These are phyloP conservation scores for Engystomops pustulosus DNA, from an alignment of 2,113 vertebrate genomes.

Conservation along the genomic window DNA sequence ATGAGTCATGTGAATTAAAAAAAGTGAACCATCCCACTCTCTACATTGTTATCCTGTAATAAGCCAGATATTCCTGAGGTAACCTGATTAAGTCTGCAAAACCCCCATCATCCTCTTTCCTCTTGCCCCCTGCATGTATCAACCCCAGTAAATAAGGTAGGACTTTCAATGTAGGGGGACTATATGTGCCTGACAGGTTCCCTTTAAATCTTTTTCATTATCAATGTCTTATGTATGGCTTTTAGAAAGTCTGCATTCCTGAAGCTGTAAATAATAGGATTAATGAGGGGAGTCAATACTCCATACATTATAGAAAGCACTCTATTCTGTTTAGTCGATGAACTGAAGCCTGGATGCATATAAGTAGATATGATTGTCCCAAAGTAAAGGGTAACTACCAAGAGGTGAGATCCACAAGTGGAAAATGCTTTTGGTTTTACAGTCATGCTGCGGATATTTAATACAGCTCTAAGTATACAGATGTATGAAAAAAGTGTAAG, in stretches of 20 bases:
- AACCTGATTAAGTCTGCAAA: too few species aligned
- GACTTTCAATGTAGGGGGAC: too few species aligned
- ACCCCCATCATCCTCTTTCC: too few species aligned
- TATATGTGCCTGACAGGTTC: too few species aligned
- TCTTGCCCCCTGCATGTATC: too few species aligned
- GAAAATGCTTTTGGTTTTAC: slow-evolving; percentile 59
- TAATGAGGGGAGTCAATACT: slow-evolving; percentile 49
- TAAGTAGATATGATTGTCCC: slow-evolving; percentile 44
- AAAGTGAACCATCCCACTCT: too few species aligned
- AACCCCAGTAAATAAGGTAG: too few species aligned
- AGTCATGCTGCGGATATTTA: slow-evolving; percentile 47
- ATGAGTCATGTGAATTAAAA: too few species aligned
- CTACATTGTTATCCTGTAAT: too few species aligned
- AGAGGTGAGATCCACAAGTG: slow-evolving; percentile 61
- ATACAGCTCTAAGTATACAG: slow-evolving; percentile 49
- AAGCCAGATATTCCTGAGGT: too few species aligned
- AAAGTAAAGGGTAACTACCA: slow-evolving; percentile 61
- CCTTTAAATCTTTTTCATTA: not conserved
- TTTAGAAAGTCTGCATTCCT: slow-evolving; percentile 40
- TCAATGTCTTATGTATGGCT: not conserved
- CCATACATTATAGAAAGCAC: slow-evolving; percentile 43
- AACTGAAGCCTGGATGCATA: not conserved
- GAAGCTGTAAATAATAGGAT: slow-evolving; percentile 52
- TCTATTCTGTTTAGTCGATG: not conserved
- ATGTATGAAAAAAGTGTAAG: slow-evolving; percentile 61